Conservation (phyloP, 2,888 invertebrate species). For the Xanthia togata region DNA sequence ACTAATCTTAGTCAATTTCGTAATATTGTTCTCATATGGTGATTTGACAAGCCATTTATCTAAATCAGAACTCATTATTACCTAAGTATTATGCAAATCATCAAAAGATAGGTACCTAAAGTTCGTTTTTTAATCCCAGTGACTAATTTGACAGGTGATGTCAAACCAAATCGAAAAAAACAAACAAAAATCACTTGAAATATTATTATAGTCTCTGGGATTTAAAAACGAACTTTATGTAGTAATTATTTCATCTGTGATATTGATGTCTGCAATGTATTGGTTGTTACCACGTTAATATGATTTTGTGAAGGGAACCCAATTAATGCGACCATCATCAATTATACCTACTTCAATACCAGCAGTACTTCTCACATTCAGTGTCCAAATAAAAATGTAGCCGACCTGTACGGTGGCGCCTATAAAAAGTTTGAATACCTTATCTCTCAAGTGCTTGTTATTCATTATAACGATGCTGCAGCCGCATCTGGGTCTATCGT, state of each 20-base stretch:
- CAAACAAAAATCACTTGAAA: too few species aligned
- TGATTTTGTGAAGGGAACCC: background rate
- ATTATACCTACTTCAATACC: background rate
- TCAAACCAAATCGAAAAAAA: too few species aligned
- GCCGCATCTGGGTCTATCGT: too few species aligned
- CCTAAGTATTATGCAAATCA: background rate
- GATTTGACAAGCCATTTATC: background rate
- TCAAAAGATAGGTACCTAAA: background rate
- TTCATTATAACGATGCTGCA: too few species aligned
- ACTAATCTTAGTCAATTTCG: too few species aligned
- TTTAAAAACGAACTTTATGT: too few species aligned
- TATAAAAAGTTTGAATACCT: conserved; percentile 9
- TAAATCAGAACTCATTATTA: background rate
- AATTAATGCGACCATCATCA: background rate
- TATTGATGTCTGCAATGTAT: background rate
- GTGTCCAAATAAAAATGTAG: background rate
- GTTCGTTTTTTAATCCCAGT: too few species aligned
- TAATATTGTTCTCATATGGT: too few species aligned
- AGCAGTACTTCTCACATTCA: background rate
- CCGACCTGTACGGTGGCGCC: background rate
- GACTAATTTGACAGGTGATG: too few species aligned
- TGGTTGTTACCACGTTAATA: background rate
- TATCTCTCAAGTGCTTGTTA: background rate
- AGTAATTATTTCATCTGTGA: background rate
- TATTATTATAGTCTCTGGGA: too few species aligned